Evolutionary conservation across 53 echinoderm and acorn worm species (phyloP).

Genomic region (Astropecten irregularis): DNA sequence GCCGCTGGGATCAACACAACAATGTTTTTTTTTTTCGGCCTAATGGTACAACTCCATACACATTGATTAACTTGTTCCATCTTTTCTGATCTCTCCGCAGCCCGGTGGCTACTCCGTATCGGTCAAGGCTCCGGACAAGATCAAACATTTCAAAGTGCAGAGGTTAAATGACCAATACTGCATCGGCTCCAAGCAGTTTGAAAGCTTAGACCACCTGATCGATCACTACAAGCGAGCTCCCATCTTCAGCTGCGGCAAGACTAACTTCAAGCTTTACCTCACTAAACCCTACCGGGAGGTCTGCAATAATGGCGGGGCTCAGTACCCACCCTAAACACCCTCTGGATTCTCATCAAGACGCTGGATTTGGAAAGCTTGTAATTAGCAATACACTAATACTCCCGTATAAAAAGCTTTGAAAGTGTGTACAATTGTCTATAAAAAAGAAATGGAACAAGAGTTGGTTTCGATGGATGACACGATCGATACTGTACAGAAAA

Average conservation of each 20-base stretch:
- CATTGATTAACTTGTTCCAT: too few species aligned
- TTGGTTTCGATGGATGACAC: too few species aligned
- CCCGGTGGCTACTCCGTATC: slow-evolving; percentile 95
- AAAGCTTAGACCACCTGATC: slow-evolving; percentile 85
- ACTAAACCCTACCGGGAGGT: slow-evolving; percentile 54
- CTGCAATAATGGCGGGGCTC: slow-evolving; percentile 47
- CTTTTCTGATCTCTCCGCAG: slow-evolving; percentile 53
- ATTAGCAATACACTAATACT: too few species aligned
- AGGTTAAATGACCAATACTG: slow-evolving; percentile 63
- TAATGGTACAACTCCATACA: too few species aligned
- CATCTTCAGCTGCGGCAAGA: slow-evolving; percentile 81
- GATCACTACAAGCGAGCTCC: slow-evolving; percentile 94
- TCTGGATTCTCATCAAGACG: too few species aligned
- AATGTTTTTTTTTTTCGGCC: too few species aligned
- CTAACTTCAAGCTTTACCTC: slow-evolving; percentile 65
- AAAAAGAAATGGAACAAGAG: too few species aligned
- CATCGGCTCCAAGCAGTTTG: slow-evolving; percentile 92
- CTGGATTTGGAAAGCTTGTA: neutral
- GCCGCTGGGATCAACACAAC: too few species aligned
- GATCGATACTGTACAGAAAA: too few species aligned
- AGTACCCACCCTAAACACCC: slow-evolving; percentile 44
- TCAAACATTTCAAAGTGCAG: slow-evolving; percentile 98
- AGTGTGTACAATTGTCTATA: too few species aligned
- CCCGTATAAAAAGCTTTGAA: too few species aligned
- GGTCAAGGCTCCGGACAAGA: slow-evolving; percentile 87